A percentile compares a stretch with the other conserved stretches of the same genome.
Conservation (phyloP, 2,888 invertebrate species). For the Sarcophaga variegata region DNA sequence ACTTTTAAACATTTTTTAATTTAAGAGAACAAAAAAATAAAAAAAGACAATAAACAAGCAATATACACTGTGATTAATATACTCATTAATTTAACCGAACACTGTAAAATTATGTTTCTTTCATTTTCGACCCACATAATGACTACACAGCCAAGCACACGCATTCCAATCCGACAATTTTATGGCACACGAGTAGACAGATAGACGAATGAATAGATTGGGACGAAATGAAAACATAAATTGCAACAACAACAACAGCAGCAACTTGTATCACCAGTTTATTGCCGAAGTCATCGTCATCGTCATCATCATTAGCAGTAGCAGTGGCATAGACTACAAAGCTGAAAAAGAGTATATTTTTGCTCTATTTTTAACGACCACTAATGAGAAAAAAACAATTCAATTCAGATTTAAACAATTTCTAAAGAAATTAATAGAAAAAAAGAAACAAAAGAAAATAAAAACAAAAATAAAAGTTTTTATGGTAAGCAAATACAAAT, state of each 20-base stretch:
- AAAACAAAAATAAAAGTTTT: not conserved
- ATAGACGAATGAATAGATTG: constrained; percentile 8
- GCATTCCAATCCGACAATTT: not conserved
- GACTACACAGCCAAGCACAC: not conserved
- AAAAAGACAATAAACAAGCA: no score
- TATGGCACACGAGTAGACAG: constrained; percentile 6
- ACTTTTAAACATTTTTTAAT: no score
- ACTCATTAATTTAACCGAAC: constrained; percentile 14
- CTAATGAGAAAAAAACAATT: no score
- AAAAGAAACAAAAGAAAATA: no score
- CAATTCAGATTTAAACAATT: no score
- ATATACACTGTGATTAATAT: constrained; percentile 31
- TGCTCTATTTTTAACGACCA: no score
- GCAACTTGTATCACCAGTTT: constrained; percentile 9
- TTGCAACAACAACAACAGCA: not conserved
- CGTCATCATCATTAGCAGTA: constrained; percentile 7
- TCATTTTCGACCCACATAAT: constrained; percentile 49
- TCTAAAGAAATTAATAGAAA: no score
- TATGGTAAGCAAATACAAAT: not conserved
- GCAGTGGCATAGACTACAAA: no score
- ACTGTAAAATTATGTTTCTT: constrained; percentile 32
- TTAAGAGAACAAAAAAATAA: no score
- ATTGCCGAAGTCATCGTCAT: no score
- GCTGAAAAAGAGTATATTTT: no score
- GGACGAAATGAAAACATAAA: not conserved